Percentiles rank a stretch among this genome's conserved stretches.
Evolutionary conservation across 2,888 invertebrate genomes (phyloP).

Genomic region (Axea sp.): DNA sequence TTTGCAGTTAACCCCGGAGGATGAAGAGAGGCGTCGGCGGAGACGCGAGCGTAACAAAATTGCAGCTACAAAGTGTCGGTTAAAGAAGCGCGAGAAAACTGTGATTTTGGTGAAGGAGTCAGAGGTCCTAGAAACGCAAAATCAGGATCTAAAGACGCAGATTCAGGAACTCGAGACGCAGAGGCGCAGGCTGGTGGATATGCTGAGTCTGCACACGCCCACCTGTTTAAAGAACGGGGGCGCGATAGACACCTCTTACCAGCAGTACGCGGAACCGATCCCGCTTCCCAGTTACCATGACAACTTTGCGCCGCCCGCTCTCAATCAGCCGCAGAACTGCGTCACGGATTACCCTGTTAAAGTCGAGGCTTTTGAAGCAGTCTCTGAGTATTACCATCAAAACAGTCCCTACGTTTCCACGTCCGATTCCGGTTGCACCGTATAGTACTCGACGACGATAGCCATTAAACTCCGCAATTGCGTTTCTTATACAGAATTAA

Average conservation of each 20-base stretch:
- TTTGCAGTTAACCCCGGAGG: slow-evolving; percentile 91
- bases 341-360: slow-evolving; percentile 76
- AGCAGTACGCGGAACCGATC: slow-evolving; percentile 73
- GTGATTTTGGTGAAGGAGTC: slow-evolving; percentile 92
- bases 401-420: slow-evolving; percentile 74
- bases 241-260: slow-evolving; percentile 75
- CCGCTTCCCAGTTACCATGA: slow-evolving; percentile 76
- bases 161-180: slow-evolving; percentile 90
- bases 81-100: slow-evolving; percentile 95
- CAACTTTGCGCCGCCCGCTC: slow-evolving; percentile 72
- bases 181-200: slow-evolving; percentile 87
- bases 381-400: slow-evolving; percentile 74
- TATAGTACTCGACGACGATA: slow-evolving; percentile 66
- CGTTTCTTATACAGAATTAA: too few relatives aligned
- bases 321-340: slow-evolving; percentile 75
- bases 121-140: slow-evolving; percentile 91
- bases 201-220: slow-evolving; percentile 87
- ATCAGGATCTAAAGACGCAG: slow-evolving; percentile 90
- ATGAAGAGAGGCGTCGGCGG: slow-evolving; percentile 91
- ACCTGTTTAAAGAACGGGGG: slow-evolving; percentile 83
- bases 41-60: slow-evolving; percentile 95
- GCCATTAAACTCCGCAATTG: background rate
- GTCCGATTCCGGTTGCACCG: slow-evolving; percentile 75
- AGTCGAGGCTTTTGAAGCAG: slow-evolving; percentile 74
- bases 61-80: slow-evolving; percentile 95